These are phyloP conservation scores for Myripristis murdjan DNA, from an alignment of 2,797 vertebrate genomes.

Conservation along the genomic window DNA sequence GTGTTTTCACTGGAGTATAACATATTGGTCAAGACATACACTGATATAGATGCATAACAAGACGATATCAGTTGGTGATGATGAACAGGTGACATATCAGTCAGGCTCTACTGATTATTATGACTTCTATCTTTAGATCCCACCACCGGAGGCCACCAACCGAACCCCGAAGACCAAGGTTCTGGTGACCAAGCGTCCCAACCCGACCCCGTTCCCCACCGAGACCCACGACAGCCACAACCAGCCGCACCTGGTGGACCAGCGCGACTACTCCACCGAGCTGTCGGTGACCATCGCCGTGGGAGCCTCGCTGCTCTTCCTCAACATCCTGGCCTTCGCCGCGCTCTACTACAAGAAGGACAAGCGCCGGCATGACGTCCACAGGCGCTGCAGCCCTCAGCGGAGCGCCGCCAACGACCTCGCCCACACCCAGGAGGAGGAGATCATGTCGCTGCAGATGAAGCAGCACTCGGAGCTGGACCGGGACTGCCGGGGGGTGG, in stretches of 20 bases:
- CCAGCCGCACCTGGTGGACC: conserved; percentile 96
- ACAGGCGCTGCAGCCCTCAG: conserved; percentile 96
- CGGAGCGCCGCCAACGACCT: conserved; percentile 94
- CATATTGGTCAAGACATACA: too few species aligned
- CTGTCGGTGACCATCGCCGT: conserved; percentile 98
- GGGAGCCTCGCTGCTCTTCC: conserved; percentile 96
- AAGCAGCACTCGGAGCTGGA: conserved; percentile 99
- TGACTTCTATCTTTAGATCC: conserved; percentile 80
- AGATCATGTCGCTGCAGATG: conserved; percentile 99
- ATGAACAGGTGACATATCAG: too few species aligned
- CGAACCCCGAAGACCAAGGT: conserved; percentile 93
- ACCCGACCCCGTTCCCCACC: conserved; percentile 95
- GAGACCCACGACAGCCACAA: conserved; percentile 95
- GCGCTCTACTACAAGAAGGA: conserved; percentile 99
- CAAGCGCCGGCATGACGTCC: conserved; percentile 96
- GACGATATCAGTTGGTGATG: too few species aligned
- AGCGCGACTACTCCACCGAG: conserved; percentile 98
- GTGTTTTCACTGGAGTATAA: too few species aligned
- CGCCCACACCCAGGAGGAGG: conserved; percentile 97
- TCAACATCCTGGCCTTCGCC: conserved; percentile 98
- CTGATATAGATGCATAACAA: too few species aligned
- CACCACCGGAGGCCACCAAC: conserved; percentile 94
- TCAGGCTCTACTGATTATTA: background rate
- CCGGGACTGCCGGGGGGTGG: conserved; percentile 89
- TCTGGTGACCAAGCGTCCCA: conserved; percentile 88